Conservation (phyloP, 2,113 vertebrate species). For the Onychostoma macrolepis region DNA sequence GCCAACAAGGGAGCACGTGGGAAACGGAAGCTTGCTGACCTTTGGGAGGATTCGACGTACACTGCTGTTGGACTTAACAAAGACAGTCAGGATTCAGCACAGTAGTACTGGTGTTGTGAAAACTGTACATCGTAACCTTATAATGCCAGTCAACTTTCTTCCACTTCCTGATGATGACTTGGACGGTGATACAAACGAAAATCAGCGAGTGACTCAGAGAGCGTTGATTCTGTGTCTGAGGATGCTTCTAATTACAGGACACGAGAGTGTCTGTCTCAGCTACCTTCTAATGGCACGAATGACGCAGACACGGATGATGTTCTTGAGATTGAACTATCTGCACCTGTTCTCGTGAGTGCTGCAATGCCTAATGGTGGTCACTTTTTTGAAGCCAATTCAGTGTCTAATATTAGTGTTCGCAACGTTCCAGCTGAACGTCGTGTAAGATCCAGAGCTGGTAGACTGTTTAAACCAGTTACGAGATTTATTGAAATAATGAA, state of each 20-base stretch:
- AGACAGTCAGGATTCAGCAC: constrained; percentile 23
- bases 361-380: not conserved
- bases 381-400: not conserved
- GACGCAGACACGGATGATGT: not conserved
- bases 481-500: constrained; percentile 8
- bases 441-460: not conserved
- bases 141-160: constrained; percentile 39
- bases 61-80: not conserved
- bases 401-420: not conserved
- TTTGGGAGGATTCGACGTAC: constrained; percentile 30
- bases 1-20: no score
- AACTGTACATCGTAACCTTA: constrained; percentile 13
- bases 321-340: not conserved
- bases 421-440: not conserved
- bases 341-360: not conserved
- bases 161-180: constrained; percentile 13
- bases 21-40: constrained; percentile 26
- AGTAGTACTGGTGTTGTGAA: constrained; percentile 12
- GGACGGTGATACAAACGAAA: not conserved
- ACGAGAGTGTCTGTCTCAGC: not conserved
- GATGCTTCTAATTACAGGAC: constrained; percentile 8
- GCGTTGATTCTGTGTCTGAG: not conserved
- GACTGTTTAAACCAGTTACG: constrained; percentile 2
- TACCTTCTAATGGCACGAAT: not conserved
- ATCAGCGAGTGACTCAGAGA: not conserved